Evolutionary conservation across 2,797 vertebrate genomes (phyloP).

Genomic region (Sitta carolinensis): DNA sequence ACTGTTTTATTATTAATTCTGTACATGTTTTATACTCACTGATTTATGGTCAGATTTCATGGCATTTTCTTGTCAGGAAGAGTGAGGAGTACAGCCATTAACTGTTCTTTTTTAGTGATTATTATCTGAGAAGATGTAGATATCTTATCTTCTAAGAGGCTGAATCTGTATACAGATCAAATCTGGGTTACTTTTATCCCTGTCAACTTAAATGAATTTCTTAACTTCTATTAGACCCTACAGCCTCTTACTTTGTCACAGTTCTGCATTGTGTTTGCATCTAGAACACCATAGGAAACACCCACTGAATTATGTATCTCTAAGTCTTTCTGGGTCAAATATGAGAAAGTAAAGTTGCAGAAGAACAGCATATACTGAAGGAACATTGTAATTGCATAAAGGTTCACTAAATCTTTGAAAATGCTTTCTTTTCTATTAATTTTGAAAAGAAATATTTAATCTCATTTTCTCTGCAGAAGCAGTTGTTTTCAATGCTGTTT

Average conservation of each 20-base stretch:
- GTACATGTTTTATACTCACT: neutral
- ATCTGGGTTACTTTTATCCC: conserved; percentile 34
- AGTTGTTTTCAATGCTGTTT: neutral
- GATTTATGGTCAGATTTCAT: neutral
- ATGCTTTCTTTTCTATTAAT: neutral
- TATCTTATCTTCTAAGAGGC: neutral
- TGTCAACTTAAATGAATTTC: conserved; percentile 35
- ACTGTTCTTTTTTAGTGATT: neutral
- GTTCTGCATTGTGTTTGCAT: neutral
- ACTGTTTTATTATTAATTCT: neutral
- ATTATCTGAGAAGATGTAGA: neutral
- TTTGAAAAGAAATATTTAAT: neutral
- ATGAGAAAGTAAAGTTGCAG: neutral
- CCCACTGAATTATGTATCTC: neutral
- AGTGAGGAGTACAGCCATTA: neutral
- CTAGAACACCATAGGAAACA: conserved; percentile 16
- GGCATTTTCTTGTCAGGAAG: neutral
- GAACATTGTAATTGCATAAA: neutral
- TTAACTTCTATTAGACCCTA: conserved; percentile 30
- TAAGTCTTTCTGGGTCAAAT: conserved; percentile 22
- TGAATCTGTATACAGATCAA: neutral
- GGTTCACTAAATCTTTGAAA: neutral
- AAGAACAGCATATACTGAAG: neutral
- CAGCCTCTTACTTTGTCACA: neutral
- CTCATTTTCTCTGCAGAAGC: neutral